Base-by-base conservation (phyloP, 1,140 invertebrate genomes). In the Caligus rogercresseyi region DNA sequence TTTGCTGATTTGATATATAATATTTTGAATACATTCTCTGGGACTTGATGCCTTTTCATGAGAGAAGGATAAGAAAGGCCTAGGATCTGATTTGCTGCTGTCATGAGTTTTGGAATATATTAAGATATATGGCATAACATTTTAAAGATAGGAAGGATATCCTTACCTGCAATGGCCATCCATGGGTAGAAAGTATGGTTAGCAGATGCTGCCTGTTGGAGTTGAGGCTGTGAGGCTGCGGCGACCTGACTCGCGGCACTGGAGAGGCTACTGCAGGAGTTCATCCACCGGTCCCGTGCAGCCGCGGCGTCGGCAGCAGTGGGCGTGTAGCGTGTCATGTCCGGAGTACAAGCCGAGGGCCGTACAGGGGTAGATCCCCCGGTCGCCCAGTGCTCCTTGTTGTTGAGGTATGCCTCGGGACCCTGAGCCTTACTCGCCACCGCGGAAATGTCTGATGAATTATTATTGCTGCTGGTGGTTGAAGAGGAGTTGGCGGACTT, bases 81-180 rank as follows among this genome's bases (percentile, higher is more conserved):
- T n/a, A n/a, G n/a, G n/a, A n/a, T n/a, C n/a, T n/a, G n/a, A n/a
- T n/a, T n/a, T n/a, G n/a, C n/a, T n/a, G n/a, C n/a, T n/a, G n/a
- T n/a, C n/a, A n/a, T n/a, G n/a, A n/a, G n/a, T n/a, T n/a, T n/a
- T n/a, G n/a, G n/a, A n/a, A n/a, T n/a, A n/a, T n/a, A n/a, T n/a
- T n/a, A n/a, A n/a, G n/a, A n/a, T n/a, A n/a, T n/a, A n/a, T n/a
- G n/a, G n/a, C n/a, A n/a, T n/a, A n/a, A n/a, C n/a, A n/a, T n/a
- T n/a, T n/a, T n/a, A n/a, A n/a, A n/a, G n/a, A n/a, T n/a, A n/a
- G n/a, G n/a, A n/a, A n/a, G n/a, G 20, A 1, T 15, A 2, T 62
- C n/a, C 85, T 84, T 75, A 92, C 89, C 89, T 90, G 89, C 89
- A 80, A 93, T 92, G 77, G 89, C 89, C 89, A 93, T 93, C 89